phyloP scores from a whole-genome alignment of 2,113 vertebrate species.

The Eulemur rufifrons region DNA sequence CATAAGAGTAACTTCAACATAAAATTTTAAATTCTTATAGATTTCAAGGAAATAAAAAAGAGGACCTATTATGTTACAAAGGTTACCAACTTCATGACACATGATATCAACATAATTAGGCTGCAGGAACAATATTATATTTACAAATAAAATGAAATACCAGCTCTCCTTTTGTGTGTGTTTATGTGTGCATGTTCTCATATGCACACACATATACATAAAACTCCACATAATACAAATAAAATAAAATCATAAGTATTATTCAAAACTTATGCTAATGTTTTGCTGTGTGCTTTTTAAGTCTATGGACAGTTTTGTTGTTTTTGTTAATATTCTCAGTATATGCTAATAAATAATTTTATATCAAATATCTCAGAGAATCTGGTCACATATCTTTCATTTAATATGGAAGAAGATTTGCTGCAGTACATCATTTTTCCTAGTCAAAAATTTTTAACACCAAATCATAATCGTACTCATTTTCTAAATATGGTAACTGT shows the following conservation, averaged over 20 bases:
- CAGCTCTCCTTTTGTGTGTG: background rate
- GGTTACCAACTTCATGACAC: background rate
- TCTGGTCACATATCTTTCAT: background rate
- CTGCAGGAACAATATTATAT: background rate
- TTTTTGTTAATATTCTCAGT: background rate
- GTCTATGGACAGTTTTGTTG: background rate
- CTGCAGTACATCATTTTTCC: background rate
- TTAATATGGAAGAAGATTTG: background rate
- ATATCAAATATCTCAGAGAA: background rate
- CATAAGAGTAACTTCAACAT: background rate
- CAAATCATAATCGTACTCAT: background rate
- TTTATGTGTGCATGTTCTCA: too few relatives aligned
- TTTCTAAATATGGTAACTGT: slow-evolving; percentile 1
- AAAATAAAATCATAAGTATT: background rate
- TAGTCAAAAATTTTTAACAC: background rate
- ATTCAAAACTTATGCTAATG: background rate
- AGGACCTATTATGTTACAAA: background rate
- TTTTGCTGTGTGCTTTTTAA: background rate
- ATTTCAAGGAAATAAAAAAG: background rate
- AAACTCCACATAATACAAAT: background rate
- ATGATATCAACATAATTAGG: background rate
- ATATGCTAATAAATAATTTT: background rate
- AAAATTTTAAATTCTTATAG: background rate
- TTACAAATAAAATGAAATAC: background rate
- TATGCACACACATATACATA: background rate